Evolutionary conservation across 1,140 invertebrate genomes (phyloP).

Genomic region (Mercenaria mercenaria): DNA sequence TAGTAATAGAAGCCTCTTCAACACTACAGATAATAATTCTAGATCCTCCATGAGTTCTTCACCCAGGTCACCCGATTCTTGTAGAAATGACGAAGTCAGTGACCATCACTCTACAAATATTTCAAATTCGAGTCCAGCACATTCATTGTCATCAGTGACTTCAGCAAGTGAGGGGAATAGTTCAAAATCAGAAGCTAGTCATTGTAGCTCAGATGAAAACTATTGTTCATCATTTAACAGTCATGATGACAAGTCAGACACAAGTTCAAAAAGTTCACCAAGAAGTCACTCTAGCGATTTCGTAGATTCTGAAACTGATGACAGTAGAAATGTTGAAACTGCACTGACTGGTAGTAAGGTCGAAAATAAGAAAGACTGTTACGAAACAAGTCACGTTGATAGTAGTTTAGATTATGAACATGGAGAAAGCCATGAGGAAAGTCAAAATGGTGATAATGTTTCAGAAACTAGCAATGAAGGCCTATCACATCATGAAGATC

Average conservation of each 20-base stretch:
- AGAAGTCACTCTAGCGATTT: neutral
- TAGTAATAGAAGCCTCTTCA: neutral
- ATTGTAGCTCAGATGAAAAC: neutral
- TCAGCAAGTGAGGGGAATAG: neutral
- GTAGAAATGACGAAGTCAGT: too few species aligned
- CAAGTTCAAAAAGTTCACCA: neutral
- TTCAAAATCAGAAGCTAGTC: neutral
- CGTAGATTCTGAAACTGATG: neutral
- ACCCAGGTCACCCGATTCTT: neutral
- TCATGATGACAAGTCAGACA: neutral
- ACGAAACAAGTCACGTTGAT: neutral
- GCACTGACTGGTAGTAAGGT: neutral
- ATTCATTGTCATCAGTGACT: neutral
- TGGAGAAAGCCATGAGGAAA: neutral
- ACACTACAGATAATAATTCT: neutral
- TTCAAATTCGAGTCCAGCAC: neutral
- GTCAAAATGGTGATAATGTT: neutral
- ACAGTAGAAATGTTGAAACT: neutral
- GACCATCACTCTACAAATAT: neutral
- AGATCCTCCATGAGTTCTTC: neutral
- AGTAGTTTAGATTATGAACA: conserved; percentile 2
- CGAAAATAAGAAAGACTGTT: neutral
- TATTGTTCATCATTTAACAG: too few species aligned
- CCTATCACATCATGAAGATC: neutral
- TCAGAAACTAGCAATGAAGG: neutral